Percentiles rank a stretch among this genome's conserved stretches.
Conservation (phyloP, 2,113 vertebrate genomes). For the Dendrocopos noguchii region DNA sequence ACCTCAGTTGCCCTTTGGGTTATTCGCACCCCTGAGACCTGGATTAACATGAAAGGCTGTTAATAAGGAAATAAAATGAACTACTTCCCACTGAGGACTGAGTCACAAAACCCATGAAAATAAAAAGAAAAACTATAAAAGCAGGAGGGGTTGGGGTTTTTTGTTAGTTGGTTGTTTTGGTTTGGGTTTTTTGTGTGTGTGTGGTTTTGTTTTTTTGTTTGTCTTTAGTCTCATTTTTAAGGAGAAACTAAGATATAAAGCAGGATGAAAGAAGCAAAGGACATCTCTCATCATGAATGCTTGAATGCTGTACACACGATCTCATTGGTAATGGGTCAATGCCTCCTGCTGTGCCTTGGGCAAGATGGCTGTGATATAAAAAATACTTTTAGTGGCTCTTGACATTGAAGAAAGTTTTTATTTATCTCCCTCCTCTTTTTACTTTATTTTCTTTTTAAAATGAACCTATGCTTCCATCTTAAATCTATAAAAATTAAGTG, state of each 20-base stretch:
- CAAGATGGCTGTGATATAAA: slow-evolving; percentile 33
- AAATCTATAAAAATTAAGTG: neutral
- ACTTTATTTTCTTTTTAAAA: neutral
- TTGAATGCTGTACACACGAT: slow-evolving; percentile 1
- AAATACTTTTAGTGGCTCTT: slow-evolving; percentile 36
- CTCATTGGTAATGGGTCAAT: slow-evolving; percentile 53
- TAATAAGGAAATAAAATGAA: neutral
- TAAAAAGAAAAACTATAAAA: neutral
- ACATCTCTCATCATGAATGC: slow-evolving; percentile 20
- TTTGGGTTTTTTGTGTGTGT: neutral
- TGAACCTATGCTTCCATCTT: neutral
- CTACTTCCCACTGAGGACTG: neutral
- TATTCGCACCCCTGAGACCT: neutral
- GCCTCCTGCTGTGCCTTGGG: slow-evolving; percentile 23
- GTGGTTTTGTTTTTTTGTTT: neutral
- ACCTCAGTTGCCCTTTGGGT: neutral
- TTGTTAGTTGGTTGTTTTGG: no score
- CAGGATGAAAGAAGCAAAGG: neutral
- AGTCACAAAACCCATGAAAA: neutral
- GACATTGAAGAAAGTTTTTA: slow-evolving; percentile 11
- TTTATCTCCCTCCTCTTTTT: neutral
- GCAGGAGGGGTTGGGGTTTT: neutral
- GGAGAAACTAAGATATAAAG: neutral
- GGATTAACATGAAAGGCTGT: neutral
- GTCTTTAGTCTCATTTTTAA: neutral